A percentile compares a stretch with the other conserved stretches of the same genome.
phyloP scores from a whole-genome alignment of 2,888 invertebrate genomes.

The Epistrophe grossulariae region DNA sequence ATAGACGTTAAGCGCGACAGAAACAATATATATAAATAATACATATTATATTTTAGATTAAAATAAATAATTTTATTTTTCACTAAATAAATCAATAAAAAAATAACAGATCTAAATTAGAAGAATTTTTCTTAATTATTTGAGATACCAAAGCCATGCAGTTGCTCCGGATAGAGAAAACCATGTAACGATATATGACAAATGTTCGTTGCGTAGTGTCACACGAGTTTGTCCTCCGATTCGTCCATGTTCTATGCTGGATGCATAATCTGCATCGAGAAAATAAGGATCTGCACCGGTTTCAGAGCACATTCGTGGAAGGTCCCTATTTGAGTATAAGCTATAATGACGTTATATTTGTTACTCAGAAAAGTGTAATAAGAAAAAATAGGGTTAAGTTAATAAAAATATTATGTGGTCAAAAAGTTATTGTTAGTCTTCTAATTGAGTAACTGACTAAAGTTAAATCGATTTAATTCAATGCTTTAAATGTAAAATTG shows the following conservation, averaged over 20 bases:
- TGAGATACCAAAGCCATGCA: slow-evolving; percentile 89
- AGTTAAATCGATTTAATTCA: no score
- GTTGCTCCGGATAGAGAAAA: slow-evolving; percentile 90
- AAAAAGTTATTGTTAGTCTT: no score
- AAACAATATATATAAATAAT: slow-evolving; percentile 39
- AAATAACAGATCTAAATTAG: slow-evolving; percentile 65
- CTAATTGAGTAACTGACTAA: no score
- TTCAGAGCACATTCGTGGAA: slow-evolving; percentile 90
- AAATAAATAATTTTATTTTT: slow-evolving; percentile 74
- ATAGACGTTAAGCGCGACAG: slow-evolving; percentile 53
- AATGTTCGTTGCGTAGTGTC: slow-evolving; percentile 94
- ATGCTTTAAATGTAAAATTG: no score
- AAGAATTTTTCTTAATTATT: slow-evolving; percentile 84
- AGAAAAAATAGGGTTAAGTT: no score
- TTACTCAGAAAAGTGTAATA: background rate
- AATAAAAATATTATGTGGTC: no score
- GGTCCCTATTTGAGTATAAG: slow-evolving; percentile 85
- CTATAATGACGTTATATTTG: background rate
- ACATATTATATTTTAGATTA: slow-evolving; percentile 52
- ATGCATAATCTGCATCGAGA: slow-evolving; percentile 90
- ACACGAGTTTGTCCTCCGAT: slow-evolving; percentile 97
- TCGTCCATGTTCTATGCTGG: slow-evolving; percentile 88
- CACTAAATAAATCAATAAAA: slow-evolving; percentile 50
- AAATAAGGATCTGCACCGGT: slow-evolving; percentile 90
- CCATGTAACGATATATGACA: slow-evolving; percentile 97